These are phyloP conservation scores for Solen grandis DNA, from an alignment of 1,140 invertebrate species.

Conservation along the genomic window DNA sequence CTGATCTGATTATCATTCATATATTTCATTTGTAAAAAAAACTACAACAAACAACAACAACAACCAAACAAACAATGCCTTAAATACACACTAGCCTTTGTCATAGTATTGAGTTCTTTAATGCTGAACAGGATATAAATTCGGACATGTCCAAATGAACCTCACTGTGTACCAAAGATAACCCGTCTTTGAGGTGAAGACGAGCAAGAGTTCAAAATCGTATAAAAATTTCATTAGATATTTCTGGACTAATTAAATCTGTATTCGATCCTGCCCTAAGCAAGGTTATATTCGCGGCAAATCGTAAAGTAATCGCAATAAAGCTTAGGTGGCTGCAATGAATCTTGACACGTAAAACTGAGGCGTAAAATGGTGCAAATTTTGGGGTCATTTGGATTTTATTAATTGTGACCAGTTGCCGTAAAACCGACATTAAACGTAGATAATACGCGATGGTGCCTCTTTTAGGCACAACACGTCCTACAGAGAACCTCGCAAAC, in stretches of 20 bases:
- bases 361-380: conserved; percentile 45
- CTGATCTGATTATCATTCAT: no score
- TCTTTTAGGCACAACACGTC: no score
- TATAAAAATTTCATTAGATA: conserved; percentile 55
- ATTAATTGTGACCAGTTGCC: conserved; percentile 50
- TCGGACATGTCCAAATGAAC: conserved; percentile 38
- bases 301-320: conserved; percentile 32
- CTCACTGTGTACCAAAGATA: conserved; percentile 21
- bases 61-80: no score
- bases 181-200: conserved; percentile 44
- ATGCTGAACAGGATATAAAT: no score
- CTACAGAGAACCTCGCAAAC: no score
- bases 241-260: conserved; percentile 51
- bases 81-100: no score
- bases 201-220: conserved; percentile 22
- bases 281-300: conserved; percentile 22
- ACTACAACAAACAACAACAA: no score
- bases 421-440: conserved; percentile 49
- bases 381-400: conserved; percentile 53
- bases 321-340: conserved; percentile 30
- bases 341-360: conserved; percentile 31
- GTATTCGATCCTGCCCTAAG: conserved; percentile 1
- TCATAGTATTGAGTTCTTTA: no score
- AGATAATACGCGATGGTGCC: conserved; percentile 8
- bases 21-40: no score